phyloP scores from a whole-genome alignment of 2,888 invertebrate genomes.

The Apantesis nais region DNA sequence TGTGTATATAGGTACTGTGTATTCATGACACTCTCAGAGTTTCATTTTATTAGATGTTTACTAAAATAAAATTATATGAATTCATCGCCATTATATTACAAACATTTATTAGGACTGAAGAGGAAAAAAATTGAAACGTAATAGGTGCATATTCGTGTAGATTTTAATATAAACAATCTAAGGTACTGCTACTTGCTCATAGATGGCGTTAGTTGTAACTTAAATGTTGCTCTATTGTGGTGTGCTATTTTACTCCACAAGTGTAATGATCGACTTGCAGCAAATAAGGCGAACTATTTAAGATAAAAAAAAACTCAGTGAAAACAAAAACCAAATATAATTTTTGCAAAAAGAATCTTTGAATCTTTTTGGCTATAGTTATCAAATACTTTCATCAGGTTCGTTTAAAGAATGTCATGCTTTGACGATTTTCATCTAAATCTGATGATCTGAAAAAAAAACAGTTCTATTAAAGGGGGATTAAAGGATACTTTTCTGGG shows the following conservation, averaged over 20 bases:
- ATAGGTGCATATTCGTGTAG: not conserved
- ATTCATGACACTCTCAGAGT: not conserved
- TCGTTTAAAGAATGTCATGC: not conserved
- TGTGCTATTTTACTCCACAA: not conserved
- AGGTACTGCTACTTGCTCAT: constrained; percentile 61
- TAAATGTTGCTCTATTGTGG: not conserved
- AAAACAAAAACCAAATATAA: not conserved
- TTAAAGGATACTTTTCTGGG: not conserved
- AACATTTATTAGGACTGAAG: not conserved
- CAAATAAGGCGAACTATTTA: not conserved
- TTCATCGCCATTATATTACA: not conserved
- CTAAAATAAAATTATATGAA: not conserved
- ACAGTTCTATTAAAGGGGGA: not conserved
- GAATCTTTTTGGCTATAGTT: not conserved
- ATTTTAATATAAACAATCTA: not conserved
- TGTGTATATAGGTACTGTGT: no score
- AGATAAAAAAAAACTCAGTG: not conserved
- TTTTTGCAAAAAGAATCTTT: not conserved
- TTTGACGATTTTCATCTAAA: not conserved
- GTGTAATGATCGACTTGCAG: not conserved
- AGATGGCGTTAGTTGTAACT: constrained; percentile 65
- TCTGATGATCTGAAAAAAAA: not conserved
- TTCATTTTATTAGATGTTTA: not conserved
- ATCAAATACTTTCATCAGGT: not conserved
- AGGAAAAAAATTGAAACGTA: not conserved